A percentile compares a stretch with the other conserved stretches of the same genome.
phyloP scores from a whole-genome alignment of 2,113 vertebrate species.

The Tonatia bakeri region DNA sequence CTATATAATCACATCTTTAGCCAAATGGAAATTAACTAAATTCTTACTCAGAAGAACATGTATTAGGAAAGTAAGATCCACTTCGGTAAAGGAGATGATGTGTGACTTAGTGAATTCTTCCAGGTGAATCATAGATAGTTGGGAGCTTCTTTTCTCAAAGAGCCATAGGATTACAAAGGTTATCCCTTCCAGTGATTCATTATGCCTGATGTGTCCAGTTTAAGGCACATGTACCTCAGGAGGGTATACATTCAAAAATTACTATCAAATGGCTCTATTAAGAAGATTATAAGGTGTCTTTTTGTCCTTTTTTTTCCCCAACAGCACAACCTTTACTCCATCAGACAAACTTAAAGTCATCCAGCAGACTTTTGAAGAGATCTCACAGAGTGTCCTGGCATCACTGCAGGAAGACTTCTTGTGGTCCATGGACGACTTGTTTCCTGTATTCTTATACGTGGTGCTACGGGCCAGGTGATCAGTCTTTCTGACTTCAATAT shows the following conservation, averaged over 20 bases:
- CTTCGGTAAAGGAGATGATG: neutral
- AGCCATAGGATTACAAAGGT: neutral
- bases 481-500: neutral
- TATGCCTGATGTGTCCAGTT: neutral
- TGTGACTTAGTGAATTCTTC: neutral
- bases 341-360: conserved; percentile 98
- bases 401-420: conserved; percentile 93
- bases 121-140: neutral
- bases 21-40: neutral
- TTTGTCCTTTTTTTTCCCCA: conserved; percentile 24
- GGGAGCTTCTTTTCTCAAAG: neutral
- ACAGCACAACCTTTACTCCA: conserved; percentile 96
- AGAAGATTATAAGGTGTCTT: neutral
- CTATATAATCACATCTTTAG: neutral
- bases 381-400: conserved; percentile 92
- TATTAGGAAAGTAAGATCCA: neutral
- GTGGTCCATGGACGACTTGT: conserved; percentile 99
- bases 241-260: neutral
- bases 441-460: conserved; percentile 98
- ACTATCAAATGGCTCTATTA: neutral
- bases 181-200: neutral
- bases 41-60: neutral
- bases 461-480: conserved; percentile 94
- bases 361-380: conserved; percentile 98
- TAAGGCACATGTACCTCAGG: neutral